Base-by-base conservation (phyloP, 2,113 vertebrate species). In the Pedetes capensis region DNA sequence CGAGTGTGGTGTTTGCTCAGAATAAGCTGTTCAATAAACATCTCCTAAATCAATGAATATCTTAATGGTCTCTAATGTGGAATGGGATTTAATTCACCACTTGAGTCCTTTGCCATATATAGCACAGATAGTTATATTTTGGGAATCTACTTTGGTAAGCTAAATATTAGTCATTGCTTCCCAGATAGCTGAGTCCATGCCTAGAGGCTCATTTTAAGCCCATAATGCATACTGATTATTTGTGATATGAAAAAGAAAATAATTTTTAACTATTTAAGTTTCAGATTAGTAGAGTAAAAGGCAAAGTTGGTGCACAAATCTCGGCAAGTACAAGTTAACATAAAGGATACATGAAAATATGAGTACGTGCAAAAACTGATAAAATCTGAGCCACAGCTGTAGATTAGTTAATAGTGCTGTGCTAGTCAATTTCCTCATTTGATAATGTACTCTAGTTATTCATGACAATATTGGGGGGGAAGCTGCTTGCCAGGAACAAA, bases 21-120 rank as follows among this genome's bases (percentile, higher is more conserved):
- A 97, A 74, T 82, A 91, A 88, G n/a, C 89, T 83, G 44, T 87
- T 96, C 92, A 79, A 71, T 86, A 94, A 94, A 82, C 68, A 95
- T 81, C 47, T 94, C 42, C 63, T 87, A 96, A 96, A 81, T 93
- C 87, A 95, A 83, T 93, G 82, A 69, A 51, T 49, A 89, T 47
- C 44, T 94, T 93, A 89, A 91, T 94, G 68, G 69, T 91, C 57
- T 93, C 57, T 95, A 86, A 85, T 83, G 47, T 64, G 27, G 92
- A 76, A 53, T 87, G 85, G n/a, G 66, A 93, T 93, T 89, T 93
- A 69, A 81, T 63, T 93, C 74, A 89, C 37, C 0, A 0, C 74
- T 76, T 82, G 66, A 74, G 27, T 94, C 78, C 32, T 47, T 92
- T 25, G 13, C 74, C 32, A 80, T 44, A 79, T 29, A 86, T 4